Base-by-base conservation (phyloP, 1,140 invertebrate species). In the Lordiphosa mommai region DNA sequence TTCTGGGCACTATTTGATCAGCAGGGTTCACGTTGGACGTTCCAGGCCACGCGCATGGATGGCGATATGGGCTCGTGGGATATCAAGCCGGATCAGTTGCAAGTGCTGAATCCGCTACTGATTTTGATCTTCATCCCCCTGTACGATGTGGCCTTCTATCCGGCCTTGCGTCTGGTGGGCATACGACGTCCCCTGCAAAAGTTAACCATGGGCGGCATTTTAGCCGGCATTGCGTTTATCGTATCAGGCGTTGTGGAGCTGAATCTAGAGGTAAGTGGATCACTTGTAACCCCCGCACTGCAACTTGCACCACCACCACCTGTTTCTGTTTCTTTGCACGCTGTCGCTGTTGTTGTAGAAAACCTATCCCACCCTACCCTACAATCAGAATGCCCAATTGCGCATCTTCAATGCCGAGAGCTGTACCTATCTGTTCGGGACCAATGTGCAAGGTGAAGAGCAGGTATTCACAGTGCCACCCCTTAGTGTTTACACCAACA, bases 1-100 rank as follows among this genome's bases (percentile, higher is more conserved):
- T 97, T 96, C 88, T 96, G 95, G 95, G 93, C 95, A 3, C 89
- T 97, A 1, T 94, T 94, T 79, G 93, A 94, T 84, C 94, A 95
- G 88, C 94, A 94, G 92, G 97, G 96, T 8, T 98, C 97, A 0
- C 92, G 95, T 40, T 99, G 98, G 98, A 98, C 96, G 0, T 93
- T 98, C 56, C 97, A 99, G 91, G 98, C 97, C 5, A 93, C 93
- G 0, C 91, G 94, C 63, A 97, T 99, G 96, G 91, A 97, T 84
- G 96, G 97, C 6, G 89, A 93, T 37, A 89, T 98, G 27, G 92
- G 93, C 2, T 91, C 91, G 38, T 88, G 90, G 86, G 90, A 90
- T 2, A 88, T 96, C n/a, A 93, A 95, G 72, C 94, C 95, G 0
- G 95, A 96, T 89, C 95, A 96, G 89, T 92, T 96, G 91, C 94